Evolutionary conservation across 2,113 vertebrate species (phyloP).

Genomic region (Oreamnos americanus): DNA sequence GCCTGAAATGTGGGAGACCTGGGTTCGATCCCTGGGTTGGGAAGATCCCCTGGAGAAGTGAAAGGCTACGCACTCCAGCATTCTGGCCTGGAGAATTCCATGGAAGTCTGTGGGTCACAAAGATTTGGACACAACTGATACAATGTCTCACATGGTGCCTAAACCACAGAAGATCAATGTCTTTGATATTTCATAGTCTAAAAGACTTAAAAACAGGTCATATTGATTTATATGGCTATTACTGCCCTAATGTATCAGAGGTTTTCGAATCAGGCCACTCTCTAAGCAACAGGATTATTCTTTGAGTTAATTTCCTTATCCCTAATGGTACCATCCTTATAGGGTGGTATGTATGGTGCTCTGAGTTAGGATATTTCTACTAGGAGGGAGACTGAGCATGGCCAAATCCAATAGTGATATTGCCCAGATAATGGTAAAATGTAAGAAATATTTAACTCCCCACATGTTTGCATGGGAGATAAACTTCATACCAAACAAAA

Average conservation of each 20-base stretch:
- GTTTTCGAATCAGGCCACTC: neutral
- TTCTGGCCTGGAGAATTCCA: neutral
- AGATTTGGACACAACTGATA: neutral
- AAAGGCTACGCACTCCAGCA: neutral
- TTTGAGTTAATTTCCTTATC: neutral
- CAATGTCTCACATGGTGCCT: neutral
- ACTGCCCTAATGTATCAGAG: neutral
- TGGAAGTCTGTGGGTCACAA: neutral
- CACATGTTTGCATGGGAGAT: neutral
- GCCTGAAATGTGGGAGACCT: neutral
- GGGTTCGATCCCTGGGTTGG: neutral
- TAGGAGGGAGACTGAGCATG: neutral
- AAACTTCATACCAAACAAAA: neutral
- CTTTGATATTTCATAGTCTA: neutral
- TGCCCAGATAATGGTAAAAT: neutral
- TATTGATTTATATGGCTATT: neutral
- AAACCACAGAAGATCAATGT: neutral
- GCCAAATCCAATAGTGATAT: neutral
- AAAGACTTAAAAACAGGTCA: neutral
- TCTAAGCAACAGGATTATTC: neutral
- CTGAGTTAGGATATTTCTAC: neutral
- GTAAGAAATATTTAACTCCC: neutral
- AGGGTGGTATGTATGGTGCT: neutral
- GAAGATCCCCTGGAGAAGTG: neutral
- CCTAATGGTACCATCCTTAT: accelerated